Percentiles rank a stretch among this genome's conserved stretches.
These are phyloP conservation scores for Taurulus bubalis DNA, from an alignment of 2,113 vertebrate species.

Conservation along the genomic window DNA sequence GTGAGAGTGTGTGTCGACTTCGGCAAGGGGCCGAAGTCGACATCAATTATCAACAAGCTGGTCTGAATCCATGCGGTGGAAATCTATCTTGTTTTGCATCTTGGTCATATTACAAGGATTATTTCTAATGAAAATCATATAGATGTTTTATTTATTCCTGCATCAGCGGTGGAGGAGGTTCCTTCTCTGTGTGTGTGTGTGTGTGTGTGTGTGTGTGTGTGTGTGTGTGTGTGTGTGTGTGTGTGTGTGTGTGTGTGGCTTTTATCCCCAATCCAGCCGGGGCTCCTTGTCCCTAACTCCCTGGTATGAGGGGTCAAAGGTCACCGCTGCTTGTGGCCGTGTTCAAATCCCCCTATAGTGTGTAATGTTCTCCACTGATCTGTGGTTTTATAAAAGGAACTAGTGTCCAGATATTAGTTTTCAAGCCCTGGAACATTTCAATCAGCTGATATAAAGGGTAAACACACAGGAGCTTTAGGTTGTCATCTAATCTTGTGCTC, in stretches of 20 bases:
- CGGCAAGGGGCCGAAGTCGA: constrained; percentile 26
- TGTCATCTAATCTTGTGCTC: neutral
- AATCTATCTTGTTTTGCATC: neutral
- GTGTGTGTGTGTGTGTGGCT: constrained; percentile 47
- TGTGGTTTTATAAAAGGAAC: constrained; percentile 42
- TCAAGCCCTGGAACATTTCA: constrained; percentile 49
- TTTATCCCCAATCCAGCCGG: constrained; percentile 51
- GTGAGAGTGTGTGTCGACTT: constrained; percentile 61
- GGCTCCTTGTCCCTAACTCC: constrained; percentile 65
- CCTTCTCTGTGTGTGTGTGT: constrained; percentile 4
- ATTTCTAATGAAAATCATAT: neutral
- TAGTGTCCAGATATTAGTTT: constrained; percentile 49
- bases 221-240: constrained; percentile 29
- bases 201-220: constrained; percentile 43
- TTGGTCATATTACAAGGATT: too few species aligned
- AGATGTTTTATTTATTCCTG: neutral
- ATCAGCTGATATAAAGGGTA: constrained; percentile 21
- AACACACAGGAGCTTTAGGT: constrained; percentile 7
- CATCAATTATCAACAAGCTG: constrained; percentile 59
- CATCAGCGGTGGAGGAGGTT: neutral
- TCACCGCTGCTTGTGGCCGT: constrained; percentile 75
- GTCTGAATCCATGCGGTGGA: constrained; percentile 13
- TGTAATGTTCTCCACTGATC: constrained; percentile 64
- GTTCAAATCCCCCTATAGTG: constrained; percentile 77
- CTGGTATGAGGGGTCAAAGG: constrained; percentile 82